Base-by-base conservation (phyloP, 2,888 invertebrate species). In the Syritta pipiens region DNA sequence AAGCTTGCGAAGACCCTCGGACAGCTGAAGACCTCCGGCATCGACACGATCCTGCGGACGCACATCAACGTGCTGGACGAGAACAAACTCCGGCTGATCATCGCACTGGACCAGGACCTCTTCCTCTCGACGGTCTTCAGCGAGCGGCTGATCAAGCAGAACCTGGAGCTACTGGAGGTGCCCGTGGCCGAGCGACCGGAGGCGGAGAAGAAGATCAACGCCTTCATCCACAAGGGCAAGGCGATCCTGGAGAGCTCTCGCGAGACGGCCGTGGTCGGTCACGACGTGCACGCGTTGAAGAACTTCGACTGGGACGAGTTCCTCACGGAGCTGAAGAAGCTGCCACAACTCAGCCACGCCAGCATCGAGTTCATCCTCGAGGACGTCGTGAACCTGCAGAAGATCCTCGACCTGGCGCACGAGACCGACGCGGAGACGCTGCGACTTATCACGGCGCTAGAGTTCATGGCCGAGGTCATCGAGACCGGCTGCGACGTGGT, bases 251-350 rank as follows among this genome's bases (percentile, higher is more conserved):
- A 30, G 9, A 60, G 19, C 30, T 74, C 67, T 4, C 42, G 67
- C 32, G 79, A 67, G 6, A 30, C 35, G 3, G 42, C 62, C 0
- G 6, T 37, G 0, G 63, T 81, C 10, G 68, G 75, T 19, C 19
- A 3, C 9, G 81, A 81, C 19, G 10, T 69, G 1, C 28, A 75
- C 0, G 53, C 57, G 1, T n/a, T 81, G 3, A 74, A 63, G 35
- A 81, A 81, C 44, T 81, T 75, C 14, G 67, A 81, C 7, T 75
- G 81, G 81, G 69, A 81, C 20, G 81, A 81, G 24, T 81, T 68
- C 10, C 32, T 81, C 9, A 17, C 9, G 4, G 63, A 81, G 35
- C 20, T 81, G 17, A 81, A 81, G 40, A 69, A 63, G 10, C 20
- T 81, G 4, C 75, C 75, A 0, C 59, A 59, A 9, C 46, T 75